Base-by-base conservation (phyloP, 2,888 invertebrate genomes). In the Acleris emargana region DNA sequence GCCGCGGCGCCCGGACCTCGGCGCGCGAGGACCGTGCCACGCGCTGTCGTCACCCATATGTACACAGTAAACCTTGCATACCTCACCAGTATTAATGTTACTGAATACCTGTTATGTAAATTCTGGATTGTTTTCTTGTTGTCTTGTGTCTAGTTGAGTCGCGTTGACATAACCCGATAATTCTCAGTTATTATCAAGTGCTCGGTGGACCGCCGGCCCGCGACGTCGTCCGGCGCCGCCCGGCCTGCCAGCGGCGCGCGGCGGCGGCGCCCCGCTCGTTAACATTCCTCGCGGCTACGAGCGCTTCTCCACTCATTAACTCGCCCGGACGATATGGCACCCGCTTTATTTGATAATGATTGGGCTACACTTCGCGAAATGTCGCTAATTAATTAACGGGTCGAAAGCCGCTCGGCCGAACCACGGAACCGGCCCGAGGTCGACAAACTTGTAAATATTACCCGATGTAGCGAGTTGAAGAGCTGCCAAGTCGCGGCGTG, bases 251-350 rank as follows among this genome's bases (percentile, higher is more conserved):
- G 55, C 28, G 55, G 42, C 50, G 28, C 18, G 32, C 32, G 32
- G 32, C 58, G 38, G 47, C 16, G 32, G 50, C 49, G 49, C 82
- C 84, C 82, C 77, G 76, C 82, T 87, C 83, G 87, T 87, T 87
- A 86, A 86, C 79, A 88, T 87, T 86, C 84, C 81, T 84, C 79
- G 81, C 74, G 80, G 81, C 76, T 16, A 81, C 80, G 78, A 80
- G 77, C 81, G 81, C 82, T 80, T 82, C 84, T 79, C 77, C 80
- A 80, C 79, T 84, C 81, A 82, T 83, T 83, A 83, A 78, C 79
- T 78, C 73, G 47, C 67, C 71, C 74, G 69, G 74, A 68, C 55
- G 67, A 62, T 67, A 49, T 69, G 64, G 64, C 58, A 50, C 58
- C 32, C 50, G 17, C 25, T 25, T 32, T 57, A 63, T 59, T 63